Evolutionary conservation across 2,888 invertebrate genomes (phyloP), one percentile per base, ranked within the genome.

Genomic region (Smittia aterrima): DNA sequence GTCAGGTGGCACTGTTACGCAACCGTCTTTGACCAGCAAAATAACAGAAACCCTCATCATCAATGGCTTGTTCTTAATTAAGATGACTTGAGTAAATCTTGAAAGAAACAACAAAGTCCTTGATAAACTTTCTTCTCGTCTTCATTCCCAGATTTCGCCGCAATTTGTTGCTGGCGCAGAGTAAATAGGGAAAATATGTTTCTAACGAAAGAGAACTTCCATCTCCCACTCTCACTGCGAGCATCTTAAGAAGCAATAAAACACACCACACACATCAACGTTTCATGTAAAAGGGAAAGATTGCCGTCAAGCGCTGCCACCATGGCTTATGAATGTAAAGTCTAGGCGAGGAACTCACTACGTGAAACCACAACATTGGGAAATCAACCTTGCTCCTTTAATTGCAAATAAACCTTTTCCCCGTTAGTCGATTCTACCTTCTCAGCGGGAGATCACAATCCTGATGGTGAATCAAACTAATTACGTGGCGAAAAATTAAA

Each of bases 71-170:
- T 47, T n/a, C 47, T 16, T 47, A 47, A 47, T 47, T 47, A 47
- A 47, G 47, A 47, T 47, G 47, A 47, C 47, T 47, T 47, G 47
- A 47, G 47, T 47, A n/a, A 47, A 47, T 47, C 47, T 47, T 47
- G 16, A 47, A 38, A 11, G 47, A 47, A 47, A 47, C 3, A 47
- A 47, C 11, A n/a, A 47, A n/a, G 16, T n/a, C 47, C 32, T 32
- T 32, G 32, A 32, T 32, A 32, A 32, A 32, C 32, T 32, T 9
- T 32, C 32, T 3, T 32, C 32, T 32, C 32, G 32, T 32, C 9
- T 9, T 9, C 32, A 32, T 32, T 9, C 9, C 32, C 32, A 32
- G 32, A n/a, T 32, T 32, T 32, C 32, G 32, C 32, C 32, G 32
- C 32, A 32, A 32, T 32, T 32, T 32, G 32, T 32, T 32, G 32